Base-by-base conservation (phyloP, 2,113 vertebrate genomes). In the Pluvianellus socialis region DNA sequence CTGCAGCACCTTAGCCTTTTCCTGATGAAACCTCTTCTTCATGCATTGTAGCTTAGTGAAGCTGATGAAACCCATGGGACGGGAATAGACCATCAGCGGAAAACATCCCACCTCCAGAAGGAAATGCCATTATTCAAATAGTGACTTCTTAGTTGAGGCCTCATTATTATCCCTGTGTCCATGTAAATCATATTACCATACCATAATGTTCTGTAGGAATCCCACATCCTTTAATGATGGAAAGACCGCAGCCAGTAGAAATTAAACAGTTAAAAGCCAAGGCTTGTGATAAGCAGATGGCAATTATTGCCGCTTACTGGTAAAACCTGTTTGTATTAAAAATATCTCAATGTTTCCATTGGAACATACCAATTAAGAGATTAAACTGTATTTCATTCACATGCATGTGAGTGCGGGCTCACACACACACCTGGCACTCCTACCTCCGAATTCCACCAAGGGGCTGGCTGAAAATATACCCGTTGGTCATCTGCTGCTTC, bases 291-390 rank as follows among this genome's bases (percentile, higher is more conserved):
- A 95, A 95, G 73, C 89, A 97, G 91, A 95, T 94, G 91, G 94
- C 53, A 95, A 84, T 94, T 97, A 92, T 87, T 87, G 70, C 62
- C 0, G 4, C 88, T 94, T 91, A 79, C 72, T 86, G 75, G 85
- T 77, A 88, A 96, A 97, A 95, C 80, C 92, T 97, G 92, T 95
- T 96, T 94, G 62, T 95, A 95, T 96, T 94, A 95, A 97, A 97
- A 96, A 94, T 94, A 95, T 91, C 94, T 94, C 80, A 65, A 59
- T 94, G 91, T 96, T 96, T 97, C 94, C 77, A 94, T 28, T 85
- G 73, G 74, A 97, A 92, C 49, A 19, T 91, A 86, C 83, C 63
- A 96, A 92, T 94, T 94, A 95, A 91, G 68, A 94, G 88, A 94
- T 91, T 91, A 95, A 96, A 94, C 70, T 92, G 56, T 59, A 61